These are phyloP conservation scores for Brachystomella parvula DNA, from an alignment of 1,140 invertebrate species.

Conservation along the genomic window DNA sequence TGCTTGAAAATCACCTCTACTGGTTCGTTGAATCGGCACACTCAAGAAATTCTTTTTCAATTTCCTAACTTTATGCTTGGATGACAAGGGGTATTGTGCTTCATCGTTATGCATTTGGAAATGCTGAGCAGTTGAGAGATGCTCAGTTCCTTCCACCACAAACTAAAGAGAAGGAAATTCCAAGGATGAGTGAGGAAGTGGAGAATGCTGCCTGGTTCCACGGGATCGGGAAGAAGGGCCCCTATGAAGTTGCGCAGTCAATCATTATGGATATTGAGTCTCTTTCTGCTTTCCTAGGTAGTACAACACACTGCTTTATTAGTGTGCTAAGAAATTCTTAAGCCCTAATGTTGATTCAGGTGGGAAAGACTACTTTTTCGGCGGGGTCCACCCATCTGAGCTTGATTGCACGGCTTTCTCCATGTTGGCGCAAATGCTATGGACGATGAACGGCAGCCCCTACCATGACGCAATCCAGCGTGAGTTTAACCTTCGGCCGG, in stretches of 20 bases:
- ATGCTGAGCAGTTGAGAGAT: constrained; percentile 15
- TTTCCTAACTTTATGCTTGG: too few relatives aligned
- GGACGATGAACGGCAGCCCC: constrained; percentile 42
- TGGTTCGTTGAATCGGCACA: too few relatives aligned
- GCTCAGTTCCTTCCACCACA: constrained; percentile 24
- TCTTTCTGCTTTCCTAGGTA: constrained; percentile 27
- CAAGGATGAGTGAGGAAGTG: background rate
- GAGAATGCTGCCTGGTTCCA: constrained; percentile 31
- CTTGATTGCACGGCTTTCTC: constrained; percentile 47
- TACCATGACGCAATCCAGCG: constrained; percentile 36
- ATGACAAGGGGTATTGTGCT: constrained; percentile 34
- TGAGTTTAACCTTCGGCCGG: constrained; percentile 20
- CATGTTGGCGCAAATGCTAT: constrained; percentile 43
- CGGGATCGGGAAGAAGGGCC: constrained; percentile 30
- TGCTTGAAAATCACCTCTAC: constrained; percentile 32
- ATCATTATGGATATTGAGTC: constrained; percentile 20
- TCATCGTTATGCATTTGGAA: constrained; percentile 28
- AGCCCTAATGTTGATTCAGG: too few relatives aligned
- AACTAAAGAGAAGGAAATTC: constrained; percentile 16
- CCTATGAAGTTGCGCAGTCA: constrained; percentile 17
- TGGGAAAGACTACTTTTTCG: constrained; percentile 44
- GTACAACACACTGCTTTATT: too few relatives aligned
- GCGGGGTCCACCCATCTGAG: constrained; percentile 41
- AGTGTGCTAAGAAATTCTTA: too few relatives aligned
- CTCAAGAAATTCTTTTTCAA: too few relatives aligned